These are phyloP conservation scores for Hormaphis cornu DNA, from an alignment of 1,140 invertebrate species.

Conservation along the genomic window DNA sequence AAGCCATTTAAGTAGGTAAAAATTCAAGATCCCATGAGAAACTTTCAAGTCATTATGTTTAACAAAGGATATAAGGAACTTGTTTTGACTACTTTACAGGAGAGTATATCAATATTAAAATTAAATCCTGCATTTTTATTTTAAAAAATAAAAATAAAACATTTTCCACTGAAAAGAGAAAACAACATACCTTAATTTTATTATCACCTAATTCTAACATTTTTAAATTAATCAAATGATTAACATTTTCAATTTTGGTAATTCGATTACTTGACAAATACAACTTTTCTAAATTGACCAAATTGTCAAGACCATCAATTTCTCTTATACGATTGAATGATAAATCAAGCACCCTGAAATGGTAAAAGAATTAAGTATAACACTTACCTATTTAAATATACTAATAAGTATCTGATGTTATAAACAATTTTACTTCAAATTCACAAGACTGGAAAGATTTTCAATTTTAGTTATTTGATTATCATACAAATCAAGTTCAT, in stretches of 20 bases:
- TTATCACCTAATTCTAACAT: slow-evolving; percentile 93
- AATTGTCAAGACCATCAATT: slow-evolving; percentile 73
- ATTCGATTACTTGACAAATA: slow-evolving; percentile 93
- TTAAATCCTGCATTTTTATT: background rate
- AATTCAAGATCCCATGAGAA: too few species aligned
- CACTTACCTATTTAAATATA: too few species aligned
- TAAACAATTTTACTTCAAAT: slow-evolving; percentile 68
- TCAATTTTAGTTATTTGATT: slow-evolving; percentile 89
- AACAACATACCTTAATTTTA: slow-evolving; percentile 63
- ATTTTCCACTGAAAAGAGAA: too few species aligned
- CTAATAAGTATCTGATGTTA: too few species aligned
- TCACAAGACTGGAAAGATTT: slow-evolving; percentile 73
- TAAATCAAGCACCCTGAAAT: slow-evolving; percentile 74
- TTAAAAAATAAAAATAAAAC: too few species aligned
- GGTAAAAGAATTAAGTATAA: slow-evolving; percentile 34
- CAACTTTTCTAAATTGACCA: slow-evolving; percentile 75
- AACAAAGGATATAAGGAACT: too few species aligned
- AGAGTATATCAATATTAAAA: background rate
- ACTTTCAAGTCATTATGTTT: too few species aligned
- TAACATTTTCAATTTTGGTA: slow-evolving; percentile 80
- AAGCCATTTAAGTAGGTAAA: too few species aligned
- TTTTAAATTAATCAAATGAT: slow-evolving; percentile 65
- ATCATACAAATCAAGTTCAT: slow-evolving; percentile 90
- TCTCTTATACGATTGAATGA: slow-evolving; percentile 94
- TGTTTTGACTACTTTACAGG: too few species aligned